These are phyloP conservation scores for Anoplius nigerrimus DNA, from an alignment of 2,888 invertebrate genomes.

Conservation along the genomic window DNA sequence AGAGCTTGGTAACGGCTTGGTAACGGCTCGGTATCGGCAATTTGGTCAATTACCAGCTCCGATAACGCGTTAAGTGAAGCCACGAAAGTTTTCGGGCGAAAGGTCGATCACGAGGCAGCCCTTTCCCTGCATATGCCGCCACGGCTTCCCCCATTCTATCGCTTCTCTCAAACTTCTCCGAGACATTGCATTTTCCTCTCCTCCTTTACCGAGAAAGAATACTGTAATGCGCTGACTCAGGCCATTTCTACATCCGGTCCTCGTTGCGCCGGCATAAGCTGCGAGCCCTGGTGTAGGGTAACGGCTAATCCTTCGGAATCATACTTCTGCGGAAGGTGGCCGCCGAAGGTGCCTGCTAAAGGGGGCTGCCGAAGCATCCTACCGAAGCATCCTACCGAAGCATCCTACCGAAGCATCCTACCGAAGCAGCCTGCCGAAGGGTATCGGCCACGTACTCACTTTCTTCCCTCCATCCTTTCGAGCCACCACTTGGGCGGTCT, in stretches of 20 bases:
- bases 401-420: no score
- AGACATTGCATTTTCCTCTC: no score
- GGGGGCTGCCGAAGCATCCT: no score
- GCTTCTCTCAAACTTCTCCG: no score
- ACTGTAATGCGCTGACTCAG: conserved; percentile 55
- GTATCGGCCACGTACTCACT: not conserved
- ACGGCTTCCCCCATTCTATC: no score
- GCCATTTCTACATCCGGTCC: conserved; percentile 60
- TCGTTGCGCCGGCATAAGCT: conserved; percentile 42
- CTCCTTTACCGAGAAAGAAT: no score
- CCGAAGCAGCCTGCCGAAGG: no score
- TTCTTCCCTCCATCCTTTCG: conserved; percentile 8
- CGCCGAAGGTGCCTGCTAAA: no score
- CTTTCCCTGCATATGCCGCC: no score
- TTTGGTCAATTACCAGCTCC: conserved; percentile 60
- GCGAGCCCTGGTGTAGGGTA: conserved; percentile 52
- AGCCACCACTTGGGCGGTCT: conserved; percentile 22
- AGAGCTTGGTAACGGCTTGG: conserved; percentile 33
- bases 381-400: no score
- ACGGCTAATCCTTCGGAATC: conserved; percentile 52
- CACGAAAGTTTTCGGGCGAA: conserved; percentile 26
- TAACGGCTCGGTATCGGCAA: conserved; percentile 56
- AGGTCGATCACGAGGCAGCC: no score
- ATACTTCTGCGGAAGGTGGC: not conserved
- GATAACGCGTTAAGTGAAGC: conserved; percentile 53